These are phyloP conservation scores for Halichoerus grypus DNA, from an alignment of 2,113 vertebrate species.

Conservation along the genomic window DNA sequence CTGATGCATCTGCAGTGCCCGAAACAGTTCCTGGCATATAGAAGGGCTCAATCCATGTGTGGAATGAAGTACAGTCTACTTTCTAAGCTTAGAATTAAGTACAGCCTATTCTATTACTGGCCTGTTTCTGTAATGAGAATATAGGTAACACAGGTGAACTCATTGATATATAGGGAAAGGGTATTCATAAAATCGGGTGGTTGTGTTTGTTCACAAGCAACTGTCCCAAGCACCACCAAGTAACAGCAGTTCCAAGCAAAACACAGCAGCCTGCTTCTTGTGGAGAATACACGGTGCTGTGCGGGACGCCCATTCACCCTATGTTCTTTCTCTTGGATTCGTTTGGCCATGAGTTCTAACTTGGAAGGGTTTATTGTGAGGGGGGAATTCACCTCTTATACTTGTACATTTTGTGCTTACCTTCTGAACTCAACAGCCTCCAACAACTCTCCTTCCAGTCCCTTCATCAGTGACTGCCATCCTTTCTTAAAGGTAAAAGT, in stretches of 20 bases:
- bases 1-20: neutral
- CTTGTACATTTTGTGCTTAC: neutral
- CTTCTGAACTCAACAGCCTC: neutral
- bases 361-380: neutral
- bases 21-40: neutral
- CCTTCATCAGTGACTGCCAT: neutral
- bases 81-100: neutral
- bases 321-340: neutral
- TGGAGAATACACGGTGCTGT: neutral
- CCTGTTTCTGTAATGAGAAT: conserved; percentile 9
- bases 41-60: neutral
- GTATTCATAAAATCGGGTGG: neutral
- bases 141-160: neutral
- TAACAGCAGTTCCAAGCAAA: neutral
- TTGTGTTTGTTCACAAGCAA: neutral
- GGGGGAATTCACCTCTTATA: neutral
- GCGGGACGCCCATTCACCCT: neutral
- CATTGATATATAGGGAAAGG: neutral
- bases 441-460: neutral
- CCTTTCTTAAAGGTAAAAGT: conserved; percentile 53
- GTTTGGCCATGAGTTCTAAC: neutral
- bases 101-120: neutral
- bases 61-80: neutral
- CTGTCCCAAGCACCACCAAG: neutral
- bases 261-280: neutral